A percentile compares a stretch with the other conserved stretches of the same genome.
Conservation (phyloP, 2,113 vertebrate species). For the Pantherophis guttatus region DNA sequence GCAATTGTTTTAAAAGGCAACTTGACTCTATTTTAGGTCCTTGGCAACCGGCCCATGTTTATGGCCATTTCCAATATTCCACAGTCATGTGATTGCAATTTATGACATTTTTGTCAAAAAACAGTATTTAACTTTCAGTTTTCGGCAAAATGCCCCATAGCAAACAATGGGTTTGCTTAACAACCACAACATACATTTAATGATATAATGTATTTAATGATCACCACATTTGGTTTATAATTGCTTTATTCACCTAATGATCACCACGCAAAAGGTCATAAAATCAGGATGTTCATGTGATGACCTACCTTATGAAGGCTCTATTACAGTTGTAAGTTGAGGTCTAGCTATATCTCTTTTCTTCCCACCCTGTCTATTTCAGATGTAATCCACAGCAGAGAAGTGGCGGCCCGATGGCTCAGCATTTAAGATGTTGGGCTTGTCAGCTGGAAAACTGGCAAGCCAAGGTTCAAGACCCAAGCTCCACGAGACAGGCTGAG, state of each 20-base stretch:
- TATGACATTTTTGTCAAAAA: neutral
- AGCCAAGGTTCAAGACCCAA: neutral
- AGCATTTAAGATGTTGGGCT: neutral
- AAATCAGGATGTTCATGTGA: neutral
- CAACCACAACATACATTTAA: neutral
- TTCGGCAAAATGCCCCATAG: neutral
- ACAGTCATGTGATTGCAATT: neutral
- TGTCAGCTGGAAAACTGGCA: neutral
- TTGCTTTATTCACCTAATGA: neutral
- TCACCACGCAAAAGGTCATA: neutral
- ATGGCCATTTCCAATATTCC: neutral
- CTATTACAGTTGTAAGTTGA: neutral
- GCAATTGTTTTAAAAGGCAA: neutral
- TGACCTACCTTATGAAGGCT: neutral
- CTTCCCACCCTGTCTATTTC: neutral
- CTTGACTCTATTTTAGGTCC: neutral
- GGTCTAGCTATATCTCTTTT: neutral
- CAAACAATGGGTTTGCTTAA: neutral
- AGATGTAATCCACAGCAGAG: neutral
- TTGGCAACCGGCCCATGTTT: neutral
- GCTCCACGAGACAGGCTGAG: neutral
- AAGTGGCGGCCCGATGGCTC: neutral
- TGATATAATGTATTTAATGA: neutral
- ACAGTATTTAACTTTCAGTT: neutral
- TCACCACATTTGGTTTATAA: neutral